Conservation (phyloP, 2,797 vertebrate genomes). For the Sebastes steindachneri region DNA sequence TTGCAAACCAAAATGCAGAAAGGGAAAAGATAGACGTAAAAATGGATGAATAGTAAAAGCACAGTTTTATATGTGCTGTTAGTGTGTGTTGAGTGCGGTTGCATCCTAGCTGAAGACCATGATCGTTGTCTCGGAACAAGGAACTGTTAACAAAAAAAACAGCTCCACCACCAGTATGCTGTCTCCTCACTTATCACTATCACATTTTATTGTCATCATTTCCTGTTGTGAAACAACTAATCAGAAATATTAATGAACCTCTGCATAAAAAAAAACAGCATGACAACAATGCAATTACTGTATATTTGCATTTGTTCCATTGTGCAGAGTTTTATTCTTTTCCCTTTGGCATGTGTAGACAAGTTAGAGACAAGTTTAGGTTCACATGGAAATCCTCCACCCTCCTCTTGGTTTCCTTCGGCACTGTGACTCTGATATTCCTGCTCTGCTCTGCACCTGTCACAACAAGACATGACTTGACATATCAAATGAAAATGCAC, state of each 20-base stretch:
- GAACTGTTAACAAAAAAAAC: neutral
- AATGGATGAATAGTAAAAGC: too few relatives aligned
- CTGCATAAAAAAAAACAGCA: neutral
- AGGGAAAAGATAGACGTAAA: neutral
- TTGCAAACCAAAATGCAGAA: neutral
- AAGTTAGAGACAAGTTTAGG: neutral
- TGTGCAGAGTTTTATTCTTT: neutral
- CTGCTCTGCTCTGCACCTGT: neutral
- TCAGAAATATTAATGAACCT: neutral
- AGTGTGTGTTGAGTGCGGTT: neutral
- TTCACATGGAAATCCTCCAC: conserved; percentile 5
- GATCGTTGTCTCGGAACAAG: neutral
- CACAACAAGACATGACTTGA: neutral
- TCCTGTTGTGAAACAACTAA: neutral
- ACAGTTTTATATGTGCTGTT: neutral
- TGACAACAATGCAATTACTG: neutral
- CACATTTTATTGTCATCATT: neutral
- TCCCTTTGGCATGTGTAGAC: neutral
- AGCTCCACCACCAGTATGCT: too few relatives aligned
- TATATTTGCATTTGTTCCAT: too few relatives aligned
- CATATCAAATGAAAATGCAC: neutral
- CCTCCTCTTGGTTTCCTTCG: neutral
- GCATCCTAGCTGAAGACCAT: neutral
- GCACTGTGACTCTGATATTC: neutral
- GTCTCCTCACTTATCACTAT: neutral